Evolutionary conservation across 1,140 invertebrate species (phyloP).

Genomic region (Papilio glaucus): DNA sequence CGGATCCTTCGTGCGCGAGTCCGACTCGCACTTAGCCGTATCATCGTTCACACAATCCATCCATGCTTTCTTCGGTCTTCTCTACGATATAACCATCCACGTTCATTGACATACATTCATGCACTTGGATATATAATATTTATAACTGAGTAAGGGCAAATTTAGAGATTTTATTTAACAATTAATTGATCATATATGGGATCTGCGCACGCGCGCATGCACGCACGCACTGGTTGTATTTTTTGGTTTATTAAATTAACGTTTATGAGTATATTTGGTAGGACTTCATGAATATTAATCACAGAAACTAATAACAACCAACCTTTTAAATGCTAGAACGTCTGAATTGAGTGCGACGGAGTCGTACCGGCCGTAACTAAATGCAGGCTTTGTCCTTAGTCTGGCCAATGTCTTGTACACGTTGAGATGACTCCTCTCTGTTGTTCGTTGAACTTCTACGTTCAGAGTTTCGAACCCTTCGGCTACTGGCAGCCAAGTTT

Average conservation of each 20-base stretch:
- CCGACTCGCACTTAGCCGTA: too few relatives aligned
- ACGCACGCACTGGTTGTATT: too few relatives aligned
- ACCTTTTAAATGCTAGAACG: constrained; percentile 80
- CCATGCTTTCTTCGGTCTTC: too few relatives aligned
- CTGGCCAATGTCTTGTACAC: constrained; percentile 67
- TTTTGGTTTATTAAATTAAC: not conserved
- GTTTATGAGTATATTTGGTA: not conserved
- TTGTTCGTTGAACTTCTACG: constrained; percentile 72
- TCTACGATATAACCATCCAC: too few relatives aligned
- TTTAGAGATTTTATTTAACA: too few relatives aligned
- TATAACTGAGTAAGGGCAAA: too few relatives aligned
- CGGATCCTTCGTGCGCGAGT: too few relatives aligned
- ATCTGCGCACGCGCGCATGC: too few relatives aligned
- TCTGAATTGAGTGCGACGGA: constrained; percentile 69
- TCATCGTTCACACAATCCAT: too few relatives aligned
- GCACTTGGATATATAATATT: too few relatives aligned
- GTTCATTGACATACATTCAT: too few relatives aligned
- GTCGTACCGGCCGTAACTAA: constrained; percentile 72
- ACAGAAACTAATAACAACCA: constrained; percentile 29
- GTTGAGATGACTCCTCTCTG: constrained; percentile 77
- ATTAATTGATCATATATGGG: too few relatives aligned
- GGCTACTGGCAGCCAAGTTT: constrained; percentile 87
- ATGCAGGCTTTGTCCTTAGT: constrained; percentile 61
- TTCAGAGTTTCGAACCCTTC: constrained; percentile 85
- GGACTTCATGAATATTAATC: not conserved